Evolutionary conservation across 1,140 invertebrate species (phyloP).

Genomic region (Eumeta japonica): DNA sequence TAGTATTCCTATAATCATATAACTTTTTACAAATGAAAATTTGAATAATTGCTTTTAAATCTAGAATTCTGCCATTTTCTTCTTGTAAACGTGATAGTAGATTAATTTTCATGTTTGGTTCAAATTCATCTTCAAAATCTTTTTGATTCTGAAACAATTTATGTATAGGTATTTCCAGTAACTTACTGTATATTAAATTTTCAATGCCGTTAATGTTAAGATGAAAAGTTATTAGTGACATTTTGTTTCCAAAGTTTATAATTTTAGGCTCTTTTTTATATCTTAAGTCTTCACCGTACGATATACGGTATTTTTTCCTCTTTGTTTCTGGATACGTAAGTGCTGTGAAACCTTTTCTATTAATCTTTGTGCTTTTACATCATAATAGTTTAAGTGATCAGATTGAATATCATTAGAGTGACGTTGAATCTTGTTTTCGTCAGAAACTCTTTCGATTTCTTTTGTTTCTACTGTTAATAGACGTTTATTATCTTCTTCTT

Average conservation of each 20-base stretch:
- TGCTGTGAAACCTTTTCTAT: too few species aligned
- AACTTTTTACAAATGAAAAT: slow-evolving; percentile 41
- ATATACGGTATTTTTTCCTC: slow-evolving; percentile 33
- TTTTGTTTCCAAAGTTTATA: slow-evolving; percentile 34
- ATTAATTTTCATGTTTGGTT: slow-evolving; percentile 41
- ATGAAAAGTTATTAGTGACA: slow-evolving; percentile 39
- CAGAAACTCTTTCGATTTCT: not conserved
- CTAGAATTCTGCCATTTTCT: slow-evolving; percentile 39
- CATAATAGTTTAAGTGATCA: not conserved
- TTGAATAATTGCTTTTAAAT: slow-evolving; percentile 33
- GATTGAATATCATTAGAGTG: not conserved
- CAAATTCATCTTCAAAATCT: slow-evolving; percentile 18
- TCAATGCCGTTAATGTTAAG: slow-evolving; percentile 35
- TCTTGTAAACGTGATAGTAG: slow-evolving; percentile 39
- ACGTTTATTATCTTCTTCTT: too few species aligned
- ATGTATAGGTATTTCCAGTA: slow-evolving; percentile 33
- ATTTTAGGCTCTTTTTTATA: slow-evolving; percentile 31
- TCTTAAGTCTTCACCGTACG: slow-evolving; percentile 39
- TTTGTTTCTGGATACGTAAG: slow-evolving; percentile 25
- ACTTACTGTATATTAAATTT: slow-evolving; percentile 24
- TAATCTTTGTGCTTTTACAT: not conserved
- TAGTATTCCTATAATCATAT: slow-evolving; percentile 42
- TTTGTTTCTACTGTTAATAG: too few species aligned
- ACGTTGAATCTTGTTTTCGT: not conserved
- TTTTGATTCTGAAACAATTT: slow-evolving; percentile 29